Percentiles rank a stretch among this genome's conserved stretches.
Evolutionary conservation across 2,888 invertebrate species (phyloP).

Genomic region (Cataglyphis altisquamis): DNA sequence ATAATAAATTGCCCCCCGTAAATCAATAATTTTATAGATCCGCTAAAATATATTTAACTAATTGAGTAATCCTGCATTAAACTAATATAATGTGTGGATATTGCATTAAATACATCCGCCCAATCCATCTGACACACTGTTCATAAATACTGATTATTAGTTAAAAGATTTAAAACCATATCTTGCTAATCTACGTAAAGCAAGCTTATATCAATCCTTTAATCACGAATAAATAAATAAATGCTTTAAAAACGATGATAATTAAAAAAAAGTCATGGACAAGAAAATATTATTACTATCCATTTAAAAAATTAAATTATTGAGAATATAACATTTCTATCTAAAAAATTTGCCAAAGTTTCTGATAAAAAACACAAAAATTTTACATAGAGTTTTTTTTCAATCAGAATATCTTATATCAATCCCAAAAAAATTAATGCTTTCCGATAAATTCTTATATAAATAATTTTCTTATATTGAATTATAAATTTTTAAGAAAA

Average conservation of each 20-base stretch:
- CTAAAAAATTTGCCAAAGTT: background rate
- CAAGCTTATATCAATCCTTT: background rate
- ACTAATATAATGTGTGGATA: slow-evolving; percentile 27
- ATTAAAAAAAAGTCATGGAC: background rate
- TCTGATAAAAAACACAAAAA: background rate
- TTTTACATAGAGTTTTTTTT: background rate
- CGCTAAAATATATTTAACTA: slow-evolving; percentile 23
- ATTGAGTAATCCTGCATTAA: slow-evolving; percentile 36
- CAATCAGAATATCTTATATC: background rate
- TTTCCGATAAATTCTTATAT: background rate
- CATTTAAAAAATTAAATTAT: background rate
- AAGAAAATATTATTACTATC: background rate
- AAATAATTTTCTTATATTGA: background rate
- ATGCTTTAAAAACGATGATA: background rate
- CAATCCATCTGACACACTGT: background rate
- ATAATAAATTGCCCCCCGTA: background rate
- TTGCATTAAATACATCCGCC: background rate
- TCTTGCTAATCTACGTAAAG: background rate
- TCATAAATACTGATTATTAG: slow-evolving; percentile 25
- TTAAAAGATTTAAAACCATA: slow-evolving; percentile 4
- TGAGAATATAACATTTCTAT: background rate
- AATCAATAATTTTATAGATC: slow-evolving; percentile 25
- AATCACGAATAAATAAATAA: no score
- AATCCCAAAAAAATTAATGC: background rate
- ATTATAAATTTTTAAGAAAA: background rate